Evolutionary conservation across 2,888 invertebrate genomes (phyloP).

Genomic region (Cheilosia vernalis): DNA sequence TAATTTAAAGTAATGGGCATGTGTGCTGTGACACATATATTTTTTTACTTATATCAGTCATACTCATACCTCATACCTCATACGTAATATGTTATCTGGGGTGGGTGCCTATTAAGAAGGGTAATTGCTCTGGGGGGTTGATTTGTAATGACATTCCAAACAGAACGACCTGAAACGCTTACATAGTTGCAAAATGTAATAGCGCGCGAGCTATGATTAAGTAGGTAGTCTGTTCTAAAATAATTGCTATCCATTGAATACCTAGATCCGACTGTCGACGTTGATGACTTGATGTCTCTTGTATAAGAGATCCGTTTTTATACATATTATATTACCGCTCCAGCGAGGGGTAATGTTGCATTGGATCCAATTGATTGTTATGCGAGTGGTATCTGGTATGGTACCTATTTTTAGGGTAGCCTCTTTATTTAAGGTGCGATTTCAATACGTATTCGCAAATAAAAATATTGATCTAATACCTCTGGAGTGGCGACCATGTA

Average conservation of each 20-base stretch:
- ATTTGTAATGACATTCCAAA: slow-evolving; percentile 21
- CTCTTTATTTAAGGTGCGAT: too few species aligned
- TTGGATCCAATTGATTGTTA: background rate
- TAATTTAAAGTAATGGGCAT: slow-evolving; percentile 76
- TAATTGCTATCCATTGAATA: slow-evolving; percentile 24
- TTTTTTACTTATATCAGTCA: too few species aligned
- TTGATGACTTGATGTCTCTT: background rate
- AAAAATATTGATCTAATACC: background rate
- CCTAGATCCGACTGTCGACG: background rate
- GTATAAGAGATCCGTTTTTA: slow-evolving; percentile 24
- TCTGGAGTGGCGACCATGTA: too few species aligned
- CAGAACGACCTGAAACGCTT: background rate
- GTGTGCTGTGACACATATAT: background rate
- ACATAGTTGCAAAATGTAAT: slow-evolving; percentile 20
- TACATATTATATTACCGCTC: background rate
- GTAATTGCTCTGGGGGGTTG: slow-evolving; percentile 37
- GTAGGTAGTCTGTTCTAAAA: slow-evolving; percentile 5
- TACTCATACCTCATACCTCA: background rate
- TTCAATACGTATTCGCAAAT: too few species aligned
- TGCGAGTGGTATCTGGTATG: background rate
- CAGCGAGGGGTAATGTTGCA: background rate
- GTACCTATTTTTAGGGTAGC: too few species aligned
- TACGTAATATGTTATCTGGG: background rate
- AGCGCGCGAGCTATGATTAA: slow-evolving; percentile 39
- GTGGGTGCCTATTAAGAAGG: slow-evolving; percentile 24